Conservation (phyloP, 2,888 invertebrate species). For the Ennomos quercinarius region DNA sequence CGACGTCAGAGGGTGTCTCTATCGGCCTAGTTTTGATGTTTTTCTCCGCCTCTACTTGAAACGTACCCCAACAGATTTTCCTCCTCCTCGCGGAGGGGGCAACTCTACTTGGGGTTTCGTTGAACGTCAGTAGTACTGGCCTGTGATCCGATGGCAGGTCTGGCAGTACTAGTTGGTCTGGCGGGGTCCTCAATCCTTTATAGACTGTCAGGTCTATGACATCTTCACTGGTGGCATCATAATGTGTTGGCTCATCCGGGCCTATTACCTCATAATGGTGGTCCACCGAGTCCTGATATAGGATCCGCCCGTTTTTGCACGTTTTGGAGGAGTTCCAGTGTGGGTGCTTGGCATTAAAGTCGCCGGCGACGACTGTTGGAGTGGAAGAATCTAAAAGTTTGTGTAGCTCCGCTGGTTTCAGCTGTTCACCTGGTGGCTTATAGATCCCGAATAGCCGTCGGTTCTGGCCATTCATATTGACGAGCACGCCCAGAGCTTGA, state of each 20-base stretch:
- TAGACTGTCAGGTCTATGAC: neutral
- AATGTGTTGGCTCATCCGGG: neutral
- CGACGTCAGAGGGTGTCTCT: neutral
- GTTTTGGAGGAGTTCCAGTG: slow-evolving; percentile 1
- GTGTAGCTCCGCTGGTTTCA: neutral
- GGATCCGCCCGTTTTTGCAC: neutral
- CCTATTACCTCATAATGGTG: slow-evolving; percentile 4
- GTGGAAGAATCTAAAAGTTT: neutral
- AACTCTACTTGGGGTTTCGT: neutral
- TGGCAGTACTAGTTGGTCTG: neutral
- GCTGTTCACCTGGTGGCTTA: no score
- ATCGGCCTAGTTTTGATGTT: neutral
- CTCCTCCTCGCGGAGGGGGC: neutral
- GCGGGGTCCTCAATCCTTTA: neutral
- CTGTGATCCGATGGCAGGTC: slow-evolving; percentile 4
- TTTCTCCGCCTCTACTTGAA: neutral
- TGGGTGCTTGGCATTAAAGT: slow-evolving; percentile 4
- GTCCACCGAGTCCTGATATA: slow-evolving; percentile 7
- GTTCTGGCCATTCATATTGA: neutral
- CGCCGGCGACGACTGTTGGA: slow-evolving; percentile 4
- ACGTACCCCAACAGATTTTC: slow-evolving; percentile 4
- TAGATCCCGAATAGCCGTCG: no score
- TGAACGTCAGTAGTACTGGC: neutral
- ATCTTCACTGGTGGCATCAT: neutral
- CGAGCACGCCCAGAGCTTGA: slow-evolving; percentile 1